A percentile compares a stretch with the other conserved stretches of the same genome.
Conservation (phyloP, 2,113 vertebrate genomes). For the Theropithecus gelada region DNA sequence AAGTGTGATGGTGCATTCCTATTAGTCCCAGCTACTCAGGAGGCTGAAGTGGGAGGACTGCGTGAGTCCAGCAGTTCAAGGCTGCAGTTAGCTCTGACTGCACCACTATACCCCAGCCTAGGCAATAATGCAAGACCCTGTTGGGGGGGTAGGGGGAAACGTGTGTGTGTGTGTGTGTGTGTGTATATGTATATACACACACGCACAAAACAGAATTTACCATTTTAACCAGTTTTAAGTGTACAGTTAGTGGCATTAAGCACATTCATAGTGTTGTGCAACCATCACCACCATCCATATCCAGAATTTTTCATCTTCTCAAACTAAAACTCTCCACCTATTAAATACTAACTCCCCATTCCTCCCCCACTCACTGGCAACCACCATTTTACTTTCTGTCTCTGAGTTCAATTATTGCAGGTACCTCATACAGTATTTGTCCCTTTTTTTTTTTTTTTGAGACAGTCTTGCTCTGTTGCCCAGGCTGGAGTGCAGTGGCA, state of each 20-base stretch:
- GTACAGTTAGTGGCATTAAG: not conserved
- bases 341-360: not conserved
- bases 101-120: too few relatives aligned
- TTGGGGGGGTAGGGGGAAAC: too few relatives aligned
- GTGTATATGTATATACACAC: rapidly evolving
- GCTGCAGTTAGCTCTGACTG: too few relatives aligned
- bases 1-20: too few relatives aligned
- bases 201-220: not conserved
- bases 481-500: not conserved
- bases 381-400: not conserved
- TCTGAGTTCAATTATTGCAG: not conserved
- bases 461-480: not conserved
- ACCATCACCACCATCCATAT: not conserved
- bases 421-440: not conserved
- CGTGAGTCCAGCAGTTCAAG: too few relatives aligned
- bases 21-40: too few relatives aligned
- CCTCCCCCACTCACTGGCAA: not conserved
- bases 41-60: too few relatives aligned
- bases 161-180: too few relatives aligned
- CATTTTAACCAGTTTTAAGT: not conserved
- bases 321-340: not conserved
- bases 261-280: not conserved
- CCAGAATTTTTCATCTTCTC: not conserved
- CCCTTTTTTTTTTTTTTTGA: not conserved
- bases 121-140: too few relatives aligned